These are phyloP conservation scores for Eulemur rubriventer DNA, from an alignment of 2,797 vertebrate genomes.

Conservation along the genomic window DNA sequence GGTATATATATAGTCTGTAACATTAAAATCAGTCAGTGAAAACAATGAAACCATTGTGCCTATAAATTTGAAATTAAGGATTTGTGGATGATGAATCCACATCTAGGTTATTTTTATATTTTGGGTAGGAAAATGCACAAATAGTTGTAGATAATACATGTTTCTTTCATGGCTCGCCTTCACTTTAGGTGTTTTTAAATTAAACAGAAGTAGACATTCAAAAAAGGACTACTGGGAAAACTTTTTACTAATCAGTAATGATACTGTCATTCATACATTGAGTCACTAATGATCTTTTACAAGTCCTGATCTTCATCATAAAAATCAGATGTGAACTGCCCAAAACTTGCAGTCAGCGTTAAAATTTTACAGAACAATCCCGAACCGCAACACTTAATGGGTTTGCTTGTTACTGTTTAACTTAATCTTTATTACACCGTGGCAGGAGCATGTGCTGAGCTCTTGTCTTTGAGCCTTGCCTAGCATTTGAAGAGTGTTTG, in stretches of 20 bases:
- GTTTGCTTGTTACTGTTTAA: background rate
- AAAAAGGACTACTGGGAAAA: background rate
- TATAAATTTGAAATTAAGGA: conserved; percentile 10
- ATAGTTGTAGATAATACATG: background rate
- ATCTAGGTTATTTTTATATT: background rate
- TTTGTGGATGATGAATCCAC: background rate
- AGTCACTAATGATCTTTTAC: background rate
- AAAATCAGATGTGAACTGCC: background rate
- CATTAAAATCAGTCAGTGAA: conserved; percentile 5
- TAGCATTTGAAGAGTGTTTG: background rate
- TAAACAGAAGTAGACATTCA: background rate
- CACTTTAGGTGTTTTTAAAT: background rate
- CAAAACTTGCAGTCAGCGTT: background rate
- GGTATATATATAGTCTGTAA: background rate
- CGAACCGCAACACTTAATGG: background rate
- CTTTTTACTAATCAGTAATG: background rate
- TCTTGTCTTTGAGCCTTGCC: background rate
- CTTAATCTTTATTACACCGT: background rate
- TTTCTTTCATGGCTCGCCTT: background rate
- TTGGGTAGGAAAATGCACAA: background rate
- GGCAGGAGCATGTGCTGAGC: background rate
- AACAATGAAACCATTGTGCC: background rate
- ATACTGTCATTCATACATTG: background rate
- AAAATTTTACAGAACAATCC: background rate
- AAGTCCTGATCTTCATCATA: background rate